These are phyloP conservation scores for Thunnus maccoyii DNA, from an alignment of 2,113 vertebrate species.

Conservation along the genomic window DNA sequence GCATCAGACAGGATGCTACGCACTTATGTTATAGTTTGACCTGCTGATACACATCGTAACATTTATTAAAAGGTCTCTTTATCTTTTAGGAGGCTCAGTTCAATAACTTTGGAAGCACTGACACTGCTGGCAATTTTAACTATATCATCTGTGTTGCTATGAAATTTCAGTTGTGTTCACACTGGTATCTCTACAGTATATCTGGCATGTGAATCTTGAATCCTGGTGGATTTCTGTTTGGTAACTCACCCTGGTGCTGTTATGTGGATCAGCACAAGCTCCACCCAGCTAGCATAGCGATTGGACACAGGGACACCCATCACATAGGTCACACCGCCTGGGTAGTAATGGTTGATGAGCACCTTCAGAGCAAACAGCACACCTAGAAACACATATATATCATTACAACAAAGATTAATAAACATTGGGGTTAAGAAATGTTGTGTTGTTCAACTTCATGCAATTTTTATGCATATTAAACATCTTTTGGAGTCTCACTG, in stretches of 20 bases:
- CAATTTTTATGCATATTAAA: neutral
- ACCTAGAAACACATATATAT: constrained; percentile 81
- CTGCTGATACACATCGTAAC: too few relatives aligned
- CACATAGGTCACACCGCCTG: constrained; percentile 87
- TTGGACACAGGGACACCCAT: constrained; percentile 89
- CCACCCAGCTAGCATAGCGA: constrained; percentile 92
- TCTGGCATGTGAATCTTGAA: neutral
- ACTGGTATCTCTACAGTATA: neutral
- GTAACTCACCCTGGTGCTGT: constrained; percentile 89
- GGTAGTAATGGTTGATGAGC: constrained; percentile 91
- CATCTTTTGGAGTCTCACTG: neutral
- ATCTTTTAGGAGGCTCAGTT: too few relatives aligned
- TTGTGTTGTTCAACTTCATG: too few relatives aligned
- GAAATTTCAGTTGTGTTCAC: neutral
- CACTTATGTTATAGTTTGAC: too few relatives aligned
- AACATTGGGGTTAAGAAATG: neutral
- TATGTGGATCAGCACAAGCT: constrained; percentile 93
- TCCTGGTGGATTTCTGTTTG: neutral
- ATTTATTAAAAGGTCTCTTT: too few relatives aligned
- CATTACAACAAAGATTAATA: neutral
- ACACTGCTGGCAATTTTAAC: too few relatives aligned
- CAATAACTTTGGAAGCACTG: too few relatives aligned
- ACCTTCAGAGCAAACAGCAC: constrained; percentile 97
- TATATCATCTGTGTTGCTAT: neutral
- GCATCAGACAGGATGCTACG: neutral